Conservation (phyloP, 2,113 vertebrate genomes). For the Tylochromis polylepis region DNA sequence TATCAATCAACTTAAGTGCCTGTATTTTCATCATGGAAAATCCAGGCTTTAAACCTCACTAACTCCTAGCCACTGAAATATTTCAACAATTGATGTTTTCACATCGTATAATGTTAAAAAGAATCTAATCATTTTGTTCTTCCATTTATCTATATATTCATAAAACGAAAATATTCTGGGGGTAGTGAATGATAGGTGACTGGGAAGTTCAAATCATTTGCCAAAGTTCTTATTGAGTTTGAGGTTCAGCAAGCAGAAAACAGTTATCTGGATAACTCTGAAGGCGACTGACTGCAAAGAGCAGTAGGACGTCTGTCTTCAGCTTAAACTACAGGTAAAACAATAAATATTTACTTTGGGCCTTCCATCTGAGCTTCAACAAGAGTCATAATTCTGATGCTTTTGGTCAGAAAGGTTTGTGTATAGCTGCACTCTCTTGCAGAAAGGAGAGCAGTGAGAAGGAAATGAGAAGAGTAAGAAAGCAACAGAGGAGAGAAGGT, state of each 20-base stretch:
- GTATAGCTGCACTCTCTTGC: fast-evolving
- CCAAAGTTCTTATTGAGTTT: not conserved
- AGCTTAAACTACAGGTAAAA: not conserved
- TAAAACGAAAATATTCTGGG: not conserved
- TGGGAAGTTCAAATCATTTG: too few species aligned
- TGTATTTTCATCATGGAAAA: not conserved
- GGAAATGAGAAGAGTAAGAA: not conserved
- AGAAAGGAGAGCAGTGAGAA: not conserved
- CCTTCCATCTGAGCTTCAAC: not conserved
- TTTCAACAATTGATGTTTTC: not conserved
- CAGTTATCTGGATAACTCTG: not conserved
- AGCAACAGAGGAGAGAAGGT: not conserved
- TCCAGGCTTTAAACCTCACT: not conserved
- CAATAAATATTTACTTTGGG: not conserved
- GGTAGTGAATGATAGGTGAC: not conserved
- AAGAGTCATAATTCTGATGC: not conserved
- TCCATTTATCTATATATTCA: not conserved
- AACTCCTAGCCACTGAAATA: not conserved
- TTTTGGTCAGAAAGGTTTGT: not conserved
- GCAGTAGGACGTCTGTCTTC: not conserved
- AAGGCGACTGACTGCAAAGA: not conserved
- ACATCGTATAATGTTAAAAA: not conserved
- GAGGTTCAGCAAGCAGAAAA: not conserved
- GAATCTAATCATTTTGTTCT: not conserved
- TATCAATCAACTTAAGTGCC: not conserved